Evolutionary conservation across 2,888 invertebrate genomes (phyloP).

Genomic region (Lymantria monacha): DNA sequence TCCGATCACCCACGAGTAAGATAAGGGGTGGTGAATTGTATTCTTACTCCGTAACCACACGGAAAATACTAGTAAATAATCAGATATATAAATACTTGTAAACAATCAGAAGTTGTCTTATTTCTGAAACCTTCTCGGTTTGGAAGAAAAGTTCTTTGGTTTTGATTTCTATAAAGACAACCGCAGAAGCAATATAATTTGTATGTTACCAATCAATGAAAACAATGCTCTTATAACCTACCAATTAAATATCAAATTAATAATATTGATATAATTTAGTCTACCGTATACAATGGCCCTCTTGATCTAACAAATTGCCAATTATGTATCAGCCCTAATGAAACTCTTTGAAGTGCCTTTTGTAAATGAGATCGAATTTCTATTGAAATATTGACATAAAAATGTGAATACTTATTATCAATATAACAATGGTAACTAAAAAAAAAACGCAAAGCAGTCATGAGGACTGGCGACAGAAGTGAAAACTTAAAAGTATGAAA

Average conservation of each 20-base stretch:
- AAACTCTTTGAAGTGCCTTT: conserved; percentile 20
- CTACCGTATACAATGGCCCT: conserved; percentile 18
- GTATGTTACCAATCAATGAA: neutral
- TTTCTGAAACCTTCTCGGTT: no score
- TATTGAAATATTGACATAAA: neutral
- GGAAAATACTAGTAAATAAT: no score
- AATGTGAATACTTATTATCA: no score
- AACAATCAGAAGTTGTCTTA: no score
- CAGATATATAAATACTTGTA: no score
- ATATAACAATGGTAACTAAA: no score
- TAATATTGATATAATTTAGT: conserved; percentile 17
- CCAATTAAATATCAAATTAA: conserved; percentile 16
- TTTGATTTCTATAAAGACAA: neutral
- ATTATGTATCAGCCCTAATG: conserved; percentile 27
- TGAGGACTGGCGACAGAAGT: no score
- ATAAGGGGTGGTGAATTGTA: no score
- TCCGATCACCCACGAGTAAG: no score
- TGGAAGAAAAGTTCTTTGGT: neutral
- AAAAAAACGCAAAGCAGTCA: no score
- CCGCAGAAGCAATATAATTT: neutral
- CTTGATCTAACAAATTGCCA: conserved; percentile 29
- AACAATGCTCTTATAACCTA: conserved; percentile 6
- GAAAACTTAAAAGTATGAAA: no score
- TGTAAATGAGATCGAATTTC: neutral
- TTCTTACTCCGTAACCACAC: no score